Conservation (phyloP, 2,113 vertebrate species). For the Scomber colias region DNA sequence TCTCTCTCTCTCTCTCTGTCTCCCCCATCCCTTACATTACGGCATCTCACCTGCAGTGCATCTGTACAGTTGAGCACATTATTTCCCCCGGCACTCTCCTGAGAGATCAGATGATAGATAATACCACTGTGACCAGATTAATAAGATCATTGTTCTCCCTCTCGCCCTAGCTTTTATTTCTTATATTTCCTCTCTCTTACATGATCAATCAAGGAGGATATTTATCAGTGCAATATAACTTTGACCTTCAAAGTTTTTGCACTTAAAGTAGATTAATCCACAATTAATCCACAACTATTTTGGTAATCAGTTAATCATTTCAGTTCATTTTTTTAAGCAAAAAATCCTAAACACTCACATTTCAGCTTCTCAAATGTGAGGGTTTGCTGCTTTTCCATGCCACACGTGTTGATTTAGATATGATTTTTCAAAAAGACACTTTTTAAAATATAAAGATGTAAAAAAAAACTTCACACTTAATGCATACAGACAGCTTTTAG, state of each 20-base stretch:
- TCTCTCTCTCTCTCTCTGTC: conserved; percentile 1
- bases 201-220: neutral
- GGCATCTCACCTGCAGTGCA: conserved; percentile 17
- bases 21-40: conserved; percentile 4
- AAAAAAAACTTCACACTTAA: no score
- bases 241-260: neutral
- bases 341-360: no score
- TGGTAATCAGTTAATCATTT: no score
- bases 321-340: no score
- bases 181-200: neutral
- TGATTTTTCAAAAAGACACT: no score
- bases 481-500: neutral
- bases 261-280: no score
- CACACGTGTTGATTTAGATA: no score
- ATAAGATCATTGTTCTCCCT: neutral
- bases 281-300: no score
- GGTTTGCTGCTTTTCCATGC: no score
- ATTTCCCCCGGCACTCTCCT: neutral
- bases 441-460: no score
- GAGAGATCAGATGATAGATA: conserved; percentile 5
- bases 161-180: neutral
- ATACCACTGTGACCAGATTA: neutral
- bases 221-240: neutral
- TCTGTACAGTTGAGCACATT: neutral
- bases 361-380: no score